Base-by-base conservation (phyloP, 2,888 invertebrate genomes). In the Andrena minutula region DNA sequence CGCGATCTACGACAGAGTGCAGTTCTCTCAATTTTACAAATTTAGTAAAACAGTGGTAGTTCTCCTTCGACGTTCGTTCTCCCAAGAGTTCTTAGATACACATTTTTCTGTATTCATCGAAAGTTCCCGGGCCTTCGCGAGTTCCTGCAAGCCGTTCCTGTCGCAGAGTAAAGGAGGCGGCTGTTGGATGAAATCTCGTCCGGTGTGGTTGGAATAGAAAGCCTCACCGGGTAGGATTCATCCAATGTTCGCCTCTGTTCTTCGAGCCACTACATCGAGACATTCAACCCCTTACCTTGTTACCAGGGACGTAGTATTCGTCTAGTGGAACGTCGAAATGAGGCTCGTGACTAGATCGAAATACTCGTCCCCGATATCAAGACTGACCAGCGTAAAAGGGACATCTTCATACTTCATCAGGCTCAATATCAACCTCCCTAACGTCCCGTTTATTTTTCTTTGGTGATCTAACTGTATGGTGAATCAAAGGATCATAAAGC, bases 381-480 rank as follows among this genome's bases (percentile, higher is more conserved):
- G 86, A 85, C 28, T 60, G 66, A 71, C 68, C 72, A 30, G 23
- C 58, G 28, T 71, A 70, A 73, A 81, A 79, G 71, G n/a, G n/a
- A n/a, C n/a, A n/a, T n/a, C n/a, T n/a, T n/a, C n/a, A n/a, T n/a
- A n/a, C n/a, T n/a, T n/a, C n/a, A n/a, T n/a, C n/a, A n/a, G 8
- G 8, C 28, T 16, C 16, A 47, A 35, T 26, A 26, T 32, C 51
- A 7, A 49, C 65, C 20, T 6, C 7, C 26, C n/a, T 53, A 49
- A 23, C n/a, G 89, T 91, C 92, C 88, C 83, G 81, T 90, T 87
- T 91, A 92, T 92, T 93, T 92, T 92, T 94, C 95, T 95, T 96
- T 95, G 95, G 95, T 96, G 95, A 94, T 92, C 93, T 94, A 94
- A 94, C 95, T 95, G 94, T 94, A 93, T 93, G 94, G 88, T 91